Conservation (phyloP, 1,140 invertebrate species). For the Heterodera schachtii region DNA sequence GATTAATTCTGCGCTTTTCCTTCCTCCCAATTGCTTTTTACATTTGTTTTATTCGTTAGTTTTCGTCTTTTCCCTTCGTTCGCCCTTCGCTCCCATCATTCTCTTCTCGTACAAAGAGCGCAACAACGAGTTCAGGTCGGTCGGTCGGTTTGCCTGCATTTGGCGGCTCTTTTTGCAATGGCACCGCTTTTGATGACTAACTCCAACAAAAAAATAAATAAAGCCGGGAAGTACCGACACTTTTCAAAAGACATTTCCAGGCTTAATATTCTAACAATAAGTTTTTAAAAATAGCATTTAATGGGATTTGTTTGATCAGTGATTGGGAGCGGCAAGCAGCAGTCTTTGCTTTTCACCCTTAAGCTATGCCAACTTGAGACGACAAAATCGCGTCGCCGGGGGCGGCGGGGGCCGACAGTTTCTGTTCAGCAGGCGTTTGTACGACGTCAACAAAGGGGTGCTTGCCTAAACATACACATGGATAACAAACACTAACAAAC, state of each 20-base stretch:
- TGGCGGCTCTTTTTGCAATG: background rate
- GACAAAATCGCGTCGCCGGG: slow-evolving; percentile 1
- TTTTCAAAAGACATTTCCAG: background rate
- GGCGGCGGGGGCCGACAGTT: slow-evolving; percentile 28
- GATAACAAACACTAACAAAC: no score
- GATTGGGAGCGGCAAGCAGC: no score
- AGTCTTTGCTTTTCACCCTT: background rate
- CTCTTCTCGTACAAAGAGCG: slow-evolving; percentile 59
- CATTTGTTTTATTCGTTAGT: background rate
- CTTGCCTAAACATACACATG: background rate
- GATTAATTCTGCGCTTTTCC: background rate
- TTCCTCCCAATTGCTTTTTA: background rate
- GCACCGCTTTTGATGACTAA: background rate
- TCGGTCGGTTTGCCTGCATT: background rate
- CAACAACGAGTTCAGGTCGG: slow-evolving; percentile 50
- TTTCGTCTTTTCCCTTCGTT: background rate
- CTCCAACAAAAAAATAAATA: background rate
- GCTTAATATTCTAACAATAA: no score
- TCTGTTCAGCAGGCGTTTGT: slow-evolving; percentile 44
- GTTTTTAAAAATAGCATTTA: no score
- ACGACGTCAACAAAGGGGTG: slow-evolving; percentile 40
- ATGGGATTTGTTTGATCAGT: no score
- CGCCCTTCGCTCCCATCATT: slow-evolving; percentile 45
- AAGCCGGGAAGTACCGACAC: background rate
- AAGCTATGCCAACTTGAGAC: slow-evolving; percentile 28